These are phyloP conservation scores for Medauroidea extradentata DNA, from an alignment of 1,140 invertebrate genomes.

Conservation along the genomic window DNA sequence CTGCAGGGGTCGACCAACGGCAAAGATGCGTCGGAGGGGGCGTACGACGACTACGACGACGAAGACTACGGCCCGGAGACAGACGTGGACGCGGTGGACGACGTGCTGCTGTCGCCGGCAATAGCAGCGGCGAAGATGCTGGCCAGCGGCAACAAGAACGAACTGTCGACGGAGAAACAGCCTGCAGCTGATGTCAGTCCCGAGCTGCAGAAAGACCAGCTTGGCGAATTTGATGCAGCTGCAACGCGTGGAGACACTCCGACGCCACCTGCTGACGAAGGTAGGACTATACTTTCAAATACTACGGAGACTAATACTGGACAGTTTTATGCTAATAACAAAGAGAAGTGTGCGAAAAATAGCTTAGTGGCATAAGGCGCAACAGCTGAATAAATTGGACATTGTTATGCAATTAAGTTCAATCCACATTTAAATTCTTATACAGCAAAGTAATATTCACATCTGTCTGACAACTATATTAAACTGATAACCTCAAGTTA, in stretches of 20 bases:
- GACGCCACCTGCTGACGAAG: slow-evolving; percentile 49
- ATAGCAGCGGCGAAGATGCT: slow-evolving; percentile 9
- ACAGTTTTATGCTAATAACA: no score
- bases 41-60: slow-evolving; percentile 44
- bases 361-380: no score
- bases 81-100: slow-evolving; percentile 52
- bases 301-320: no score
- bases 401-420: no score
- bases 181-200: slow-evolving; percentile 23
- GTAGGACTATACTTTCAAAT: no score
- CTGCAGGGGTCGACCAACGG: background rate
- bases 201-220: slow-evolving; percentile 29
- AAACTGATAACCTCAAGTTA: no score
- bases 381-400: no score
- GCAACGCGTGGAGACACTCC: slow-evolving; percentile 42
- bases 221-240: slow-evolving; percentile 27
- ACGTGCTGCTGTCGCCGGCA: slow-evolving; percentile 33
- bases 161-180: slow-evolving; percentile 21
- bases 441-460: no score
- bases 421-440: no score
- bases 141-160: slow-evolving; percentile 14
- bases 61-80: slow-evolving; percentile 34
- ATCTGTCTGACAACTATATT: no score
- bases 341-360: no score
- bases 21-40: slow-evolving; percentile 21